A percentile compares a stretch with the other conserved stretches of the same genome.
phyloP scores from a whole-genome alignment of 2,888 invertebrate genomes.

The Odontocolon sp. region DNA sequence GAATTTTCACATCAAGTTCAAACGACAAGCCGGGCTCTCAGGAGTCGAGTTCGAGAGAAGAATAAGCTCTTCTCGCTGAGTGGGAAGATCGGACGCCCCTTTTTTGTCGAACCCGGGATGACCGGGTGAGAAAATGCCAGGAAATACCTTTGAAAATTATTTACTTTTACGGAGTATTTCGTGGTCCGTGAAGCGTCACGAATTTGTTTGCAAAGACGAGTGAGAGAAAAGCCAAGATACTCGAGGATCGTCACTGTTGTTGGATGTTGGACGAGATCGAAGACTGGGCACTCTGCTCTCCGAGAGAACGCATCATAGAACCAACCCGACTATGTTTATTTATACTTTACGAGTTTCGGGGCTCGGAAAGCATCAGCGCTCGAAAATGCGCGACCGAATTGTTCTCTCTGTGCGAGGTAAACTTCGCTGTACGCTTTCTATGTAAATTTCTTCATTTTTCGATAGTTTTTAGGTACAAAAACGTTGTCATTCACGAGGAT shows the following conservation, averaged over 20 bases:
- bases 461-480: background rate
- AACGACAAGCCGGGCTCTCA: too few relatives aligned
- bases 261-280: slow-evolving; percentile 18
- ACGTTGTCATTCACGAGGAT: background rate
- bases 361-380: too few relatives aligned
- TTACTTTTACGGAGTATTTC: background rate
- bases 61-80: too few relatives aligned
- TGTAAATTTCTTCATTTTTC: background rate
- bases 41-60: too few relatives aligned
- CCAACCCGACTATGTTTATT: too few relatives aligned
- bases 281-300: slow-evolving; percentile 27
- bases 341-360: too few relatives aligned
- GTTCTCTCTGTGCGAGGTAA: too few relatives aligned
- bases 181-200: slow-evolving; percentile 18
- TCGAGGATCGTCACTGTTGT: slow-evolving; percentile 1
- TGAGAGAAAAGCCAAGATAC: background rate
- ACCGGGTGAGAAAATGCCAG: background rate
- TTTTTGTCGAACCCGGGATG: background rate
- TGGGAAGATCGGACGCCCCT: too few relatives aligned
- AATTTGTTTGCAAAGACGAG: slow-evolving; percentile 42
- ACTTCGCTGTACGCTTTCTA: slow-evolving; percentile 21
- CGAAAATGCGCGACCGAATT: too few relatives aligned
- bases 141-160: slow-evolving; percentile 42
- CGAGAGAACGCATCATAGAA: too few relatives aligned
- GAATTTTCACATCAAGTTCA: too few relatives aligned